Conservation (phyloP, 64 coral and sea anemone genomes). For the Pocillopora verrucosa region DNA sequence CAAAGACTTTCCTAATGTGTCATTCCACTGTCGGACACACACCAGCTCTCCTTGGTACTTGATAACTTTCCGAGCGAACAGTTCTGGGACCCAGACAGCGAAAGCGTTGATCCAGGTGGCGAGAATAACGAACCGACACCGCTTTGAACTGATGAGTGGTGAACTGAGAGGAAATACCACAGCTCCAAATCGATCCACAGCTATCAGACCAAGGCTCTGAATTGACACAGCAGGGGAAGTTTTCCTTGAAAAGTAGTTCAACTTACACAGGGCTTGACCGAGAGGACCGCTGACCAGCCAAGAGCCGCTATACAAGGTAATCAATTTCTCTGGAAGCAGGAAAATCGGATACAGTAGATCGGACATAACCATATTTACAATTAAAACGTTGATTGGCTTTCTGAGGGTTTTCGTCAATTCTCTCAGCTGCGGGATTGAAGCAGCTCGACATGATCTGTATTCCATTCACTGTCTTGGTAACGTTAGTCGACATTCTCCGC, state of each 20-base stretch:
- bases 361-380: background rate
- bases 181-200: no score
- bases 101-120: no score
- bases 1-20: background rate
- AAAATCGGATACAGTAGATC: background rate
- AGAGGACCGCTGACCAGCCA: background rate
- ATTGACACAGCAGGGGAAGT: background rate
- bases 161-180: no score
- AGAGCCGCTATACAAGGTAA: background rate
- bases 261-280: background rate
- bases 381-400: background rate
- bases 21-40: background rate
- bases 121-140: no score
- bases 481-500: background rate
- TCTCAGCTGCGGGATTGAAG: background rate
- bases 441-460: background rate
- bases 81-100: no score
- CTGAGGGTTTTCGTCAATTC: background rate
- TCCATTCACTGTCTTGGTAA: background rate
- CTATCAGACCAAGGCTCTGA: no score
- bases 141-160: no score
- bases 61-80: background rate
- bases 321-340: background rate
- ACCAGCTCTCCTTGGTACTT: background rate
- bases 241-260: no score